Evolutionary conservation across 2,113 vertebrate species (phyloP).

Genomic region (Crotalus viridis): DNA sequence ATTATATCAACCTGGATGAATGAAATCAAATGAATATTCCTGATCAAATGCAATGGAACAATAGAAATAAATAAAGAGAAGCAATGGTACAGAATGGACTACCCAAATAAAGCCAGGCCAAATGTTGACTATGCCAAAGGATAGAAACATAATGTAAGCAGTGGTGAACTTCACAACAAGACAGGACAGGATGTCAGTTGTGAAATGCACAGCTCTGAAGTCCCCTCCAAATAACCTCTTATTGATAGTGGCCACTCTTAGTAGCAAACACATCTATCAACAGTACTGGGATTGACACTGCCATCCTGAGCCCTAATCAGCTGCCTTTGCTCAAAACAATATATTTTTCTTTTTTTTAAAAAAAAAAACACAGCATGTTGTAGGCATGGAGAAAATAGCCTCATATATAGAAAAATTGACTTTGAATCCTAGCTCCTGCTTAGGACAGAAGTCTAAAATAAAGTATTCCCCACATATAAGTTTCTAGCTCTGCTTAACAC

Average conservation of each 20-base stretch:
- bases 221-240: background rate
- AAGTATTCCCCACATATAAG: background rate
- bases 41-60: background rate
- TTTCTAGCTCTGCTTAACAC: background rate
- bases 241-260: background rate
- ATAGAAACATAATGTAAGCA: background rate
- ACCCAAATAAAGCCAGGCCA: background rate
- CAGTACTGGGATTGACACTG: background rate
- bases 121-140: background rate
- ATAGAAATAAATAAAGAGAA: background rate
- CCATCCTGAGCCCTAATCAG: background rate
- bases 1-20: background rate
- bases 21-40: background rate
- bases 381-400: background rate
- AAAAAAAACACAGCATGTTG: background rate
- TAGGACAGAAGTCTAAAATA: background rate
- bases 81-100: background rate
- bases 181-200: no score
- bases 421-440: background rate
- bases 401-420: background rate
- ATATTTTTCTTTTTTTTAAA: background rate
- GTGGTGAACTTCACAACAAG: background rate
- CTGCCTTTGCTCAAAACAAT: background rate
- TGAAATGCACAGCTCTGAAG: background rate
- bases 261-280: background rate